A percentile compares a stretch with the other conserved stretches of the same genome.
phyloP scores from a whole-genome alignment of 2,113 vertebrate genomes.

The Microtus ochrogaster region DNA sequence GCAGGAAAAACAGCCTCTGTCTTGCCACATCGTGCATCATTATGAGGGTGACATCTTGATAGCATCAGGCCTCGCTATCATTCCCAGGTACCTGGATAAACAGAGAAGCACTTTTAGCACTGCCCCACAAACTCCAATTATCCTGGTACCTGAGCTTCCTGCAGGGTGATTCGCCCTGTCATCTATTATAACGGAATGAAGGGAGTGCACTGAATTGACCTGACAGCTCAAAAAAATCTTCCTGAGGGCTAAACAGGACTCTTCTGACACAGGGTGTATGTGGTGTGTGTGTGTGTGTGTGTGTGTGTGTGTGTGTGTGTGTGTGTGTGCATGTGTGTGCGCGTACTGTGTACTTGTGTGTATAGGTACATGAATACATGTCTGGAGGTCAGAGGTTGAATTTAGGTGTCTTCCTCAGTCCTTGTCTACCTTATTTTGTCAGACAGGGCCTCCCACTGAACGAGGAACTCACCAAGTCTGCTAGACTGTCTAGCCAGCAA shows the following conservation, averaged over 20 bases:
- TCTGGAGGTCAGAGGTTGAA: background rate
- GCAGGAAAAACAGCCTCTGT: slow-evolving; percentile 9
- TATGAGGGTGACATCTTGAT: slow-evolving; percentile 15
- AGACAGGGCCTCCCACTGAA: background rate
- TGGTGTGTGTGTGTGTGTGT: background rate
- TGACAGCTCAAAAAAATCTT: slow-evolving; percentile 10
- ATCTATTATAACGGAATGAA: background rate
- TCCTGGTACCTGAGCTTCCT: background rate
- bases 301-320: background rate
- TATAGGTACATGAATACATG: background rate
- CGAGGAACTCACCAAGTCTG: background rate
- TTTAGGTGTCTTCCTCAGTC: background rate
- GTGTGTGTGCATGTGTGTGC: rapidly evolving
- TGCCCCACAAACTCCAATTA: background rate
- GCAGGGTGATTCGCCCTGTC: background rate
- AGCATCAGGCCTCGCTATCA: background rate
- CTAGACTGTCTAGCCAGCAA: background rate
- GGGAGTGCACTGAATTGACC: background rate
- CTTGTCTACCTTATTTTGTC: background rate
- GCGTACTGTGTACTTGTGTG: background rate
- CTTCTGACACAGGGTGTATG: background rate
- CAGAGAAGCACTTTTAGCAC: slow-evolving; percentile 1
- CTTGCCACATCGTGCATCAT: slow-evolving; percentile 31
- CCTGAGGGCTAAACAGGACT: background rate
- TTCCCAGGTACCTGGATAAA: slow-evolving; percentile 41